Conservation (phyloP, 2,888 invertebrate genomes). For the Eremobia ochroleuca region DNA sequence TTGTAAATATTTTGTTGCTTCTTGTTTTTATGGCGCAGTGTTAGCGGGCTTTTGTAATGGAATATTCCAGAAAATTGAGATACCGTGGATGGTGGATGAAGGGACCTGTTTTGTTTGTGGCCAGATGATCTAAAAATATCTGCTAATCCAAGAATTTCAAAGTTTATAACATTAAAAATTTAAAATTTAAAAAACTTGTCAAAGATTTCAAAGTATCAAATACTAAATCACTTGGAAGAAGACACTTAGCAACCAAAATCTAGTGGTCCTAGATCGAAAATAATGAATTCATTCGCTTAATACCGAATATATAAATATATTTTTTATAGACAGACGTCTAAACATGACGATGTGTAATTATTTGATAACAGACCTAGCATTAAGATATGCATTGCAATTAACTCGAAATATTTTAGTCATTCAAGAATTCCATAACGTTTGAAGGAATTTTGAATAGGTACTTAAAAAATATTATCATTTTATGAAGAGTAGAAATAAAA, state of each 20-base stretch:
- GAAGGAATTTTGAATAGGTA: conserved; percentile 33
- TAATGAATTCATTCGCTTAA: conserved; percentile 25
- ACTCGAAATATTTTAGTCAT: conserved; percentile 49
- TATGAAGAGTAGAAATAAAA: conserved; percentile 20
- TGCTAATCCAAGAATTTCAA: neutral
- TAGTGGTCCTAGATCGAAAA: conserved; percentile 12
- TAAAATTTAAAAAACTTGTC: no score
- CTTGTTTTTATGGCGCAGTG: conserved; percentile 51
- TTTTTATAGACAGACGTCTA: conserved; percentile 43
- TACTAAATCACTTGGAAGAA: neutral
- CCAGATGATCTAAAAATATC: neutral
- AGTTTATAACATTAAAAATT: neutral
- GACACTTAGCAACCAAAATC: neutral
- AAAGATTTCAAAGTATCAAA: neutral
- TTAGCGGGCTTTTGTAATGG: conserved; percentile 41
- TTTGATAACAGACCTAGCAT: conserved; percentile 61
- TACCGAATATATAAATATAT: conserved; percentile 33
- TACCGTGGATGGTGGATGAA: conserved; percentile 1
- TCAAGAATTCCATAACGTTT: conserved; percentile 37
- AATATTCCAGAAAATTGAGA: conserved; percentile 53
- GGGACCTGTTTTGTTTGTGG: neutral
- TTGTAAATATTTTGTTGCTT: conserved; percentile 65
- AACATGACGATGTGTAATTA: conserved; percentile 41
- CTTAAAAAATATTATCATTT: conserved; percentile 18
- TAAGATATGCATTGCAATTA: conserved; percentile 65